These are phyloP conservation scores for Phylloscopus collybita DNA, from an alignment of 2,797 vertebrate genomes.

Conservation along the genomic window DNA sequence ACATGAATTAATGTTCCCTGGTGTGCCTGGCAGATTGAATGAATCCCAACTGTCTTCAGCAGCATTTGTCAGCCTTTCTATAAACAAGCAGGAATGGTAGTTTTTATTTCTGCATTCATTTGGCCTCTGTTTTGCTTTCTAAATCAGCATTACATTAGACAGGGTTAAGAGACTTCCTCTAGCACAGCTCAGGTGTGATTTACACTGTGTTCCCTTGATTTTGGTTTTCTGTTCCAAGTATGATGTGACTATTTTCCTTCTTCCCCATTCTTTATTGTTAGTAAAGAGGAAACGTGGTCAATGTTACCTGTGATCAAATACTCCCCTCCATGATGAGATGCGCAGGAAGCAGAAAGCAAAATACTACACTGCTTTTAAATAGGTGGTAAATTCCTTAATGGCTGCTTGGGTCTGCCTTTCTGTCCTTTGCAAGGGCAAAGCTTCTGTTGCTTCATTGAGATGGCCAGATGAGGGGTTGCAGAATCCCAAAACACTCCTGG, in stretches of 20 bases:
- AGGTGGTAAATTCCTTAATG: neutral
- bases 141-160: neutral
- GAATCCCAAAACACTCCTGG: neutral
- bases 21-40: constrained; percentile 18
- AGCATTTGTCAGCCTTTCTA: constrained; percentile 19
- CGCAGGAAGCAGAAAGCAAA: neutral
- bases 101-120: neutral
- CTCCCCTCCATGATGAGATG: rapidly evolving
- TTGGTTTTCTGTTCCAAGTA: neutral
- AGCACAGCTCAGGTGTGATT: neutral
- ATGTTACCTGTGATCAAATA: neutral
- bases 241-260: neutral
- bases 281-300: neutral
- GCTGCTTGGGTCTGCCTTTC: neutral
- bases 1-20: constrained; percentile 15
- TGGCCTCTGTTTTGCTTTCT: neutral
- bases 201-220: neutral
- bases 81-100: neutral
- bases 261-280: neutral
- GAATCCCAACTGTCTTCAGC: constrained; percentile 6
- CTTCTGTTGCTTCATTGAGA: neutral
- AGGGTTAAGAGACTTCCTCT: neutral
- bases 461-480: neutral
- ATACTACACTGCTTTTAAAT: neutral
- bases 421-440: neutral